Percentiles rank a stretch among this genome's conserved stretches.
Evolutionary conservation across 2,888 invertebrate genomes (phyloP).

Genomic region (Neocrepidodera transversa): DNA sequence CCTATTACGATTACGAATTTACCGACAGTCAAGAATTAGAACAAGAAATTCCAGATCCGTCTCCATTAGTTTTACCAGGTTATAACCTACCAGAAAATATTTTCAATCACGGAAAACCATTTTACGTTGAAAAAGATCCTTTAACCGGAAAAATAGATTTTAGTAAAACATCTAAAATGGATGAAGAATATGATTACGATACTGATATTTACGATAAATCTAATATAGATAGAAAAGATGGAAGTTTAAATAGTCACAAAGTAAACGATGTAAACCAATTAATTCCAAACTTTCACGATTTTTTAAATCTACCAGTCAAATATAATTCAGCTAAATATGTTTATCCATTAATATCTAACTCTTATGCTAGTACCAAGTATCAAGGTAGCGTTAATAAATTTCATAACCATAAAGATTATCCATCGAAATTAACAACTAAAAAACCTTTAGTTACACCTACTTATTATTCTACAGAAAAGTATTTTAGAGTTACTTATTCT

Average conservation of each 20-base stretch:
- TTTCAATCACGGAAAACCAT: slow-evolving; percentile 74
- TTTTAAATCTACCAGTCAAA: slow-evolving; percentile 71
- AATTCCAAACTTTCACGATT: slow-evolving; percentile 72
- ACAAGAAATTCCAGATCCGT: slow-evolving; percentile 57
- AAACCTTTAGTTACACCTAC: slow-evolving; percentile 57
- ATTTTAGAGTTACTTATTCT: slow-evolving; percentile 44
- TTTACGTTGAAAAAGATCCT: slow-evolving; percentile 74
- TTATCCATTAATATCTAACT: slow-evolving; percentile 73
- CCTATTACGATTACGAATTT: slow-evolving; percentile 37
- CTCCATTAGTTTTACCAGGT: slow-evolving; percentile 57
- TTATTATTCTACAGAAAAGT: slow-evolving; percentile 50
- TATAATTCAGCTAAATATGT: slow-evolving; percentile 74
- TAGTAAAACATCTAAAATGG: slow-evolving; percentile 59
- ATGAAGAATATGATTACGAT: slow-evolving; percentile 53
- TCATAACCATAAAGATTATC: slow-evolving; percentile 61
- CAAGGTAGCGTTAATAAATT: slow-evolving; percentile 69
- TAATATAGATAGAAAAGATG: slow-evolving; percentile 61
- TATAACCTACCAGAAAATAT: slow-evolving; percentile 65
- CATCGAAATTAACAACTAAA: slow-evolving; percentile 51
- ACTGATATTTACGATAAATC: slow-evolving; percentile 55
- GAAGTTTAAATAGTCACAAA: slow-evolving; percentile 56
- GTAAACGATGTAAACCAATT: slow-evolving; percentile 70
- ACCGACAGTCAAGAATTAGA: slow-evolving; percentile 39
- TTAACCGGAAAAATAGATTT: slow-evolving; percentile 72
- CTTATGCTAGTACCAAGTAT: slow-evolving; percentile 75